Evolutionary conservation across 2,888 invertebrate species (phyloP).

Genomic region (Caenorhabditis sp.): DNA sequence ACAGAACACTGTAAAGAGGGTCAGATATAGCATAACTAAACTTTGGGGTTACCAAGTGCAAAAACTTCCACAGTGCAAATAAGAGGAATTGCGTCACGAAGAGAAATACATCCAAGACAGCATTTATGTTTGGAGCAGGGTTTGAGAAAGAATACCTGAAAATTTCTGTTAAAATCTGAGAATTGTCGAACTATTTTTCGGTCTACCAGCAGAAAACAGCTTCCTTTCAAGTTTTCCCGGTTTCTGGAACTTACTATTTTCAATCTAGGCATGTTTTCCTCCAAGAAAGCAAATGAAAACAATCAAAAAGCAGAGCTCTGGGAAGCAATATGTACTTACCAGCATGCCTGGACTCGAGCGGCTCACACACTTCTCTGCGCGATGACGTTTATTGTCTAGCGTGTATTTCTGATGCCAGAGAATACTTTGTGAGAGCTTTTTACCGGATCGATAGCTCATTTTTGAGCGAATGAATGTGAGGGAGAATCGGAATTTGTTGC

Average conservation of each 20-base stretch:
- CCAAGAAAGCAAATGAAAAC: neutral
- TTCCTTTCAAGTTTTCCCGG: too few relatives aligned
- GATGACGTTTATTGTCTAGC: conserved; percentile 15
- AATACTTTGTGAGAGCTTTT: conserved; percentile 9
- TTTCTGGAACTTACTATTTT: neutral
- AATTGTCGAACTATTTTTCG: too few relatives aligned
- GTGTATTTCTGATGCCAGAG: conserved; percentile 1
- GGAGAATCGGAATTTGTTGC: neutral
- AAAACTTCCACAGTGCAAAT: conserved; percentile 71
- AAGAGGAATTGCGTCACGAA: conserved; percentile 70
- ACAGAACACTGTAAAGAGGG: conserved; percentile 31
- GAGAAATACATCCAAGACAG: conserved; percentile 71
- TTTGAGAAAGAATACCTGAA: conserved; percentile 68
- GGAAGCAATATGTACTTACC: conserved; percentile 22
- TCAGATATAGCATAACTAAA: neutral
- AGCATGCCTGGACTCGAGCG: conserved; percentile 15
- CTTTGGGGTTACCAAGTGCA: conserved; percentile 12
- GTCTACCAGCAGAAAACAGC: too few relatives aligned
- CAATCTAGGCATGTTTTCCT: neutral
- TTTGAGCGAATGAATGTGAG: neutral
- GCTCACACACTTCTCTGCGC: conserved; percentile 10
- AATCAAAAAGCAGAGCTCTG: conserved; percentile 17
- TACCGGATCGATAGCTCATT: conserved; percentile 5
- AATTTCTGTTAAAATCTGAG: neutral
- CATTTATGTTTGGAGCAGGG: conserved; percentile 72